Conservation (phyloP, 2,113 vertebrate genomes). For the Neogale vison region DNA sequence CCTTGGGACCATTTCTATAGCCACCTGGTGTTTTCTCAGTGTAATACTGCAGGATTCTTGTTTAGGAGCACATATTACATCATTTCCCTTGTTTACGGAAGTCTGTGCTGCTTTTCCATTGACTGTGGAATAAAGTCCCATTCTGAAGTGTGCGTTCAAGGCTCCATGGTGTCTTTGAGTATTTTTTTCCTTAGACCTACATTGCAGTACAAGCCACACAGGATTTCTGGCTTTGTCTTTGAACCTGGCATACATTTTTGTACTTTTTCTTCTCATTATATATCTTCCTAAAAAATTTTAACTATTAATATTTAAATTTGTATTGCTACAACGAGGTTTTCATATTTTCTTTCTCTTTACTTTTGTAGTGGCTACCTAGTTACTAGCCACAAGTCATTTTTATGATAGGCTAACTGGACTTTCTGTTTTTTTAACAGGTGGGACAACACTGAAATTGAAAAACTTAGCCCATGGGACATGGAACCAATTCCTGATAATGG, state of each 20-base stretch:
- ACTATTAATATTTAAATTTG: not conserved
- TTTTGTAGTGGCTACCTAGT: not conserved
- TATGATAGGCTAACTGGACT: not conserved
- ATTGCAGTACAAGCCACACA: not conserved
- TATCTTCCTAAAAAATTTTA: not conserved
- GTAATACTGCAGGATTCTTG: not conserved
- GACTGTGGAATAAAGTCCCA: not conserved
- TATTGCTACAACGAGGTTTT: not conserved
- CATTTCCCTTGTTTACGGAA: not conserved
- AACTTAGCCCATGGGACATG: slow-evolving; percentile 98
- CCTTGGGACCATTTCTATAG: not conserved
- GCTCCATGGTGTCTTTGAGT: not conserved
- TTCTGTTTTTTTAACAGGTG: slow-evolving; percentile 85
- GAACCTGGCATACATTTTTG: not conserved
- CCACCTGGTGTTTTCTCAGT: not conserved
- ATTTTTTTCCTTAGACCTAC: not conserved
- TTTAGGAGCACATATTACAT: not conserved
- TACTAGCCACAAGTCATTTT: not conserved
- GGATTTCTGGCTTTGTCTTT: not conserved
- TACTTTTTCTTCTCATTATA: not conserved
- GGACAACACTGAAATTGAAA: slow-evolving; percentile 97
- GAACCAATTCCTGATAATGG: slow-evolving; percentile 96
- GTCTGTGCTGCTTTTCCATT: not conserved
- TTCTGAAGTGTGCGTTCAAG: not conserved
- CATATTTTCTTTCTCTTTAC: not conserved